Evolutionary conservation across 2,888 invertebrate species (phyloP), one percentile per base, ranked within the genome.

Genomic region (Anoncus sp.): DNA sequence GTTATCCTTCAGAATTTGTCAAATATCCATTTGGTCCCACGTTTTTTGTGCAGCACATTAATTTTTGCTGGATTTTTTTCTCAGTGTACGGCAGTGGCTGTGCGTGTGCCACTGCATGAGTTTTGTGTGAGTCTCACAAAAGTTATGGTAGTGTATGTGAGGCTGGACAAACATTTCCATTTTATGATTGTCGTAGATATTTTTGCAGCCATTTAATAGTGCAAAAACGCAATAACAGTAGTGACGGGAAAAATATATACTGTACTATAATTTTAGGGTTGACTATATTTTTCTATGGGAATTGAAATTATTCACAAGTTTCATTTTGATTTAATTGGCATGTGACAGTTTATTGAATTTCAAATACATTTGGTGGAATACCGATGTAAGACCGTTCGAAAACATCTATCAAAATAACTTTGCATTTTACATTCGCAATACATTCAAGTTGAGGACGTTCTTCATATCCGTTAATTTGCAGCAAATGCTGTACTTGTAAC

Each of bases 291-390:
- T 51, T 12, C 51, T 22, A 51, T 51, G 51, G 51, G 22, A 16
- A 51, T 51, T 51, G 51, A 51, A 51, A 51, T 51, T 51, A 51
- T 51, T 51, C 51, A 51, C 22, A 51, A 51, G 51, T 20, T 51
- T 51, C 51, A 51, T 51, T 22, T 24, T 51, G 22, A 22, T 51
- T 51, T 51, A 51, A 51, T 51, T 51, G 16, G 51, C 51, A 22
- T 51, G 51, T 51, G 51, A 43, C 24, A 43, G 38, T 24, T 53
- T 66, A 66, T 22, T 66, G 66, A 51, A 66, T 35, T 40, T 53
- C 53, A 40, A 66, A 66, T 51, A 53, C 27, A 40, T 66, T 66
- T 53, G 66, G 66, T 20, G 53, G 66, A 53, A 53, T 53, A 66
- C 40, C 14, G 12, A 66, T 40, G 66, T 66, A 66, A 40, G 40